A percentile compares a stretch with the other conserved stretches of the same genome.
Conservation (phyloP, 2,888 invertebrate genomes). For the Andrena camellia region DNA sequence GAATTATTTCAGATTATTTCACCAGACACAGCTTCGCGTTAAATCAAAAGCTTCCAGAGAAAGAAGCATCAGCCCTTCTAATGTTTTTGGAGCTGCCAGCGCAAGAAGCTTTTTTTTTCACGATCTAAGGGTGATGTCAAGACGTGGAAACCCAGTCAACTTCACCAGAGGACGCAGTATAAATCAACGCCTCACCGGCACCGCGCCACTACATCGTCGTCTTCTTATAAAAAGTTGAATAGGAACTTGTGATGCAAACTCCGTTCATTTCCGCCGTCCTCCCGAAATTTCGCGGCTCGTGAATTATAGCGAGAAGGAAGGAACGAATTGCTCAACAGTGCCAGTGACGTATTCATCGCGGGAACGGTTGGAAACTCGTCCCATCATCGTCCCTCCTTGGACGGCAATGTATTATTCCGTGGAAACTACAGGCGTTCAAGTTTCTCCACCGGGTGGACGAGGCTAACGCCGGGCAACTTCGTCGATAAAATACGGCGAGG, state of each 20-base stretch:
- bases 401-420: conserved; percentile 18
- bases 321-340: neutral
- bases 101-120: too few species aligned
- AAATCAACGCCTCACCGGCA: too few species aligned
- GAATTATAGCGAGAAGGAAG: conserved; percentile 11
- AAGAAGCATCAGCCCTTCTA: too few species aligned
- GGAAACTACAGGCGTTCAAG: conserved; percentile 5
- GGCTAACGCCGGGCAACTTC: conserved; percentile 23
- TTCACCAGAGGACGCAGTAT: too few species aligned
- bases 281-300: neutral
- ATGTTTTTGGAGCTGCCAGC: too few species aligned
- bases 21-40: neutral
- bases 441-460: conserved; percentile 3
- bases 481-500: conserved; percentile 48
- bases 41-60: too few species aligned
- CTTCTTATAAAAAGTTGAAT: too few species aligned
- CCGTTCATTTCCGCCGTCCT: neutral
- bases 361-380: neutral
- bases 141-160: too few species aligned
- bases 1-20: conserved; percentile 2
- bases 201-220: too few species aligned
- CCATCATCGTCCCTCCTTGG: neutral
- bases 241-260: too few species aligned
- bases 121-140: too few species aligned
- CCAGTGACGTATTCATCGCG: neutral